Evolutionary conservation across 2,888 invertebrate genomes (phyloP).

Genomic region (Orthosia incerta): DNA sequence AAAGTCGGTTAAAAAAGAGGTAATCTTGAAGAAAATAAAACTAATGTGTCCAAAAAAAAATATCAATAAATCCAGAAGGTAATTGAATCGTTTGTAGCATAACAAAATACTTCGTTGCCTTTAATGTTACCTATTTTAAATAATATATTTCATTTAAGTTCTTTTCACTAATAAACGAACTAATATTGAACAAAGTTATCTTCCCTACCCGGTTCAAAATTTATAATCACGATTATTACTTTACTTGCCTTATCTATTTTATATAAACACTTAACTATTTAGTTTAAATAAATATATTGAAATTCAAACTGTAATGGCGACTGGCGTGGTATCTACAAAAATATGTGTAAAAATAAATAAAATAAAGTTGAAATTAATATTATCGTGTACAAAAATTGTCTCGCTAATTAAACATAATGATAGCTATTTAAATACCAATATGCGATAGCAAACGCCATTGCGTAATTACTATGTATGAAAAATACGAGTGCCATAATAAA

Average conservation of each 20-base stretch:
- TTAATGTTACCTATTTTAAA: too few species aligned
- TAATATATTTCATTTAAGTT: too few species aligned
- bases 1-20: too few species aligned
- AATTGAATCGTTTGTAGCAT: too few species aligned
- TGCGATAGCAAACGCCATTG: conserved; percentile 61
- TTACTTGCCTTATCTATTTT: conserved; percentile 11
- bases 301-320: conserved; percentile 53
- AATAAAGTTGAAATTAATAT: conserved; percentile 55
- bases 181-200: background rate
- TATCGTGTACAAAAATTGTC: conserved; percentile 64
- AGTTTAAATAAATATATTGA: conserved; percentile 44
- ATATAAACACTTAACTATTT: conserved; percentile 16
- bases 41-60: too few species aligned
- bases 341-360: conserved; percentile 57
- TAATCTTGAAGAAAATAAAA: too few species aligned
- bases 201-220: background rate
- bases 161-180: background rate
- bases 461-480: conserved; percentile 65
- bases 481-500: conserved; percentile 58
- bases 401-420: conserved; percentile 68
- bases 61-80: too few species aligned
- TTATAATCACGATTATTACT: conserved; percentile 1
- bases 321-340: conserved; percentile 54
- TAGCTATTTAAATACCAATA: conserved; percentile 65
- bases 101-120: too few species aligned